A percentile compares a stretch with the other conserved stretches of the same genome.
Evolutionary conservation across 2,113 vertebrate species (phyloP).

Genomic region (Baryphthengus martii): DNA sequence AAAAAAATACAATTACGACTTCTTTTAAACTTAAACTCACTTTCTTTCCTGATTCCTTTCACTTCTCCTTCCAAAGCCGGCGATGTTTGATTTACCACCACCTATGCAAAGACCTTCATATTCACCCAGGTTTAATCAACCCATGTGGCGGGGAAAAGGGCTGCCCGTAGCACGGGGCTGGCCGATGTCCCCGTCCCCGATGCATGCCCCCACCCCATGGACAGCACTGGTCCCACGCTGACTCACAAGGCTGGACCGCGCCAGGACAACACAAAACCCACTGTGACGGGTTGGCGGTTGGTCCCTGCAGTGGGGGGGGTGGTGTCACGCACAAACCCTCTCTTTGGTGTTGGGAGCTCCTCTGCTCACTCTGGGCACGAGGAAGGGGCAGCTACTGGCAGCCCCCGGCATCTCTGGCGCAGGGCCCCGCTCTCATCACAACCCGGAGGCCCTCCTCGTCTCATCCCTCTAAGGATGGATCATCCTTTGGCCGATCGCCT

Average conservation of each 20-base stretch:
- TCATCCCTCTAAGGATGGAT: neutral
- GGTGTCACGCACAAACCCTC: neutral
- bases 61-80: neutral
- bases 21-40: neutral
- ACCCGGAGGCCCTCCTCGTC: neutral
- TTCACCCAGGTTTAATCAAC: neutral
- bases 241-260: neutral
- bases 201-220: neutral
- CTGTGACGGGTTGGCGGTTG: neutral
- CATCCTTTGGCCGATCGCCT: neutral
- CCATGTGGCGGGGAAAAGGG: neutral
- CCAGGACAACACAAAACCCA: neutral
- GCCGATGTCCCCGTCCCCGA: fast-evolving
- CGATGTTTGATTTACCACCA: neutral
- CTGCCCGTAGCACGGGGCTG: fast-evolving
- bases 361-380: neutral
- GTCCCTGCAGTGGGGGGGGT: neutral
- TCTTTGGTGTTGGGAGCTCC: conserved; percentile 50
- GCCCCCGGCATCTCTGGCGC: neutral
- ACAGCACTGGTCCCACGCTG: fast-evolving
- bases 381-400: neutral
- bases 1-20: neutral
- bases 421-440: fast-evolving
- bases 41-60: conserved; percentile 25
- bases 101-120: neutral